Percentiles rank a stretch among this genome's conserved stretches.
Conservation (phyloP, 2,888 invertebrate genomes). For the Drosophila pseudotalamancana region DNA sequence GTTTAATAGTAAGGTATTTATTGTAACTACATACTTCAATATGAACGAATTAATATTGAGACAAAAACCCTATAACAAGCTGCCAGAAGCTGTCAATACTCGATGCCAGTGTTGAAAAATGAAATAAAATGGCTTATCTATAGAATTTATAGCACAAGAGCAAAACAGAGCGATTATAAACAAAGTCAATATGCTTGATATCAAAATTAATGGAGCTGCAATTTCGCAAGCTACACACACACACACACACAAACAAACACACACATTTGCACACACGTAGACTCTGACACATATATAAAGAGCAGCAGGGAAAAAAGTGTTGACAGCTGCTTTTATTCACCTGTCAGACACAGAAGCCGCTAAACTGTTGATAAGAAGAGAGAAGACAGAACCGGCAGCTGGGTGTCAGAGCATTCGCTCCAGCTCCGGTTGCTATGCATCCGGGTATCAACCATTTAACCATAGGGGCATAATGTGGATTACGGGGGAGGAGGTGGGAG, state of each 20-base stretch:
- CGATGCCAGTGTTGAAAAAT: not conserved
- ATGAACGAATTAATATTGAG: not conserved
- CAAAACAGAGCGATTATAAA: constrained; percentile 18
- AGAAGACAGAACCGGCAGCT: constrained; percentile 24
- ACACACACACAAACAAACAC: not conserved
- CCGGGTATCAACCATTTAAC: constrained; percentile 16
- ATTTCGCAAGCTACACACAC: constrained; percentile 15
- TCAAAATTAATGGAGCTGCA: constrained; percentile 69
- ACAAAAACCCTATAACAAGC: not conserved
- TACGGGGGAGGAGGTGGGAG: constrained; percentile 1
- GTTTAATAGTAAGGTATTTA: no score
- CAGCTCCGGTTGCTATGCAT: constrained; percentile 24
- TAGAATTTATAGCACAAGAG: not conserved
- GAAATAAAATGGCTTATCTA: constrained; percentile 2
- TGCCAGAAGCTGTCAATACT: not conserved
- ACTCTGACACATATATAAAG: constrained; percentile 1
- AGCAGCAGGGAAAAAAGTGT: constrained; percentile 54
- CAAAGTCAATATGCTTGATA: constrained; percentile 62
- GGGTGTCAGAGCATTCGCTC: constrained; percentile 37
- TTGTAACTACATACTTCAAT: no score
- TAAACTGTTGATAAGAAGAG: constrained; percentile 74
- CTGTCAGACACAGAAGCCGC: constrained; percentile 78
- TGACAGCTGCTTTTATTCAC: constrained; percentile 81
- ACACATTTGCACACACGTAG: no score
- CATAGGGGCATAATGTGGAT: no score